A percentile compares a stretch with the other conserved stretches of the same genome.
Evolutionary conservation across 2,113 vertebrate genomes (phyloP).

Genomic region (Ranitomeya variabilis): DNA sequence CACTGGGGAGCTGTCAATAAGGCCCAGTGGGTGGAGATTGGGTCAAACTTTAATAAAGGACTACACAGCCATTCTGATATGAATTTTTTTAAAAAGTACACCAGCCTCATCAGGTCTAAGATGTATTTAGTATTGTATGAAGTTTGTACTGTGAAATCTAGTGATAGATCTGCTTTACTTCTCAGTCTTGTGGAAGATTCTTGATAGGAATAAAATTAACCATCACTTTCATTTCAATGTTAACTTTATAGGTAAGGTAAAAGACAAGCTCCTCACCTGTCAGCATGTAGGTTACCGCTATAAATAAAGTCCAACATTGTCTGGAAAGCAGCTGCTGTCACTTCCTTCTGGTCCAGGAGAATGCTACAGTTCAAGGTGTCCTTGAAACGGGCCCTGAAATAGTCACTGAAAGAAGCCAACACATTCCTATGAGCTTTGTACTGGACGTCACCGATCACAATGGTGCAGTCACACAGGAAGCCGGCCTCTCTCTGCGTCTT

Average conservation of each 20-base stretch:
- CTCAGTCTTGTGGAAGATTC: too few relatives aligned
- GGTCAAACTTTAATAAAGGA: too few relatives aligned
- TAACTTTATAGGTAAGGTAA: neutral
- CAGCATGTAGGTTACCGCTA: constrained; percentile 88
- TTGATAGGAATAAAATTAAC: too few relatives aligned
- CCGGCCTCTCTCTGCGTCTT: constrained; percentile 81
- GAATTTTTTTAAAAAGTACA: too few relatives aligned
- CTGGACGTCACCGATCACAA: constrained; percentile 79
- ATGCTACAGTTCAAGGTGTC: constrained; percentile 76
- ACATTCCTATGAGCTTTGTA: constrained; percentile 90
- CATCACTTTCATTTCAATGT: too few relatives aligned
- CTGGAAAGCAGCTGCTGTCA: constrained; percentile 87
- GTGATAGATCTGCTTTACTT: too few relatives aligned
- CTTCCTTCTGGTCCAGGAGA: constrained; percentile 86
- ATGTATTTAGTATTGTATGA: too few relatives aligned
- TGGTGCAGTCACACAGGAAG: constrained; percentile 85
- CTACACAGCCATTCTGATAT: too few relatives aligned
- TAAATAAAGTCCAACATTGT: constrained; percentile 94
- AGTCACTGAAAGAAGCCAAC: constrained; percentile 92
- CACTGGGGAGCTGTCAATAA: too few relatives aligned
- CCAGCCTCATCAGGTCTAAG: too few relatives aligned
- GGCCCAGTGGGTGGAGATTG: too few relatives aligned
- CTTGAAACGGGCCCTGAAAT: constrained; percentile 83
- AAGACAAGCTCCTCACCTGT: constrained; percentile 77
- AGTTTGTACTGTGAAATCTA: too few relatives aligned